These are phyloP conservation scores for Pimephales promelas DNA, from an alignment of 2,113 vertebrate genomes.

Conservation along the genomic window DNA sequence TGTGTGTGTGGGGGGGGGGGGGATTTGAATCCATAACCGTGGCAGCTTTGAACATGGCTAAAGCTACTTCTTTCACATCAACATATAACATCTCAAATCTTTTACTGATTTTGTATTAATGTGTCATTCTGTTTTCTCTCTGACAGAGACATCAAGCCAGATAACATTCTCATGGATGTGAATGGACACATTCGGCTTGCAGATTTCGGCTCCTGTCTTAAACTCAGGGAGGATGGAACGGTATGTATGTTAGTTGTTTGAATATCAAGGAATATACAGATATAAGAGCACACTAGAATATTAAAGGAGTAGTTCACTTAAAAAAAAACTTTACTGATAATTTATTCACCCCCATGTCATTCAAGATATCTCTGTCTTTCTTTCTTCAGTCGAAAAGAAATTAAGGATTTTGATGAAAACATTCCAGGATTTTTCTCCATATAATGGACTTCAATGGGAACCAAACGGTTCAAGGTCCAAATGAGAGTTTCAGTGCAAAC, in stretches of 20 bases:
- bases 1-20: too few species aligned
- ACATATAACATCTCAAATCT: not conserved
- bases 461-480: too few species aligned
- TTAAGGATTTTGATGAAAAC: too few species aligned
- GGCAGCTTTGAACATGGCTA: not conserved
- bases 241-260: conserved; percentile 69
- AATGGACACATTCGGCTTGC: conserved; percentile 98
- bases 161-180: conserved; percentile 97
- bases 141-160: conserved; percentile 94
- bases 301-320: too few species aligned
- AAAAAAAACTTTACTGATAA: too few species aligned
- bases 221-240: conserved; percentile 97
- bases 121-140: conserved; percentile 12
- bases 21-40: not conserved
- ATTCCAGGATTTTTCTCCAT: too few species aligned
- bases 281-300: not conserved
- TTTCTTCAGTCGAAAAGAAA: too few species aligned
- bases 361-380: too few species aligned
- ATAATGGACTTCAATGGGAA: too few species aligned
- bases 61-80: not conserved
- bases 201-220: conserved; percentile 98
- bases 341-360: too few species aligned
- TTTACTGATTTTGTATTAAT: not conserved
- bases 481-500: too few species aligned
- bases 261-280: not conserved